A percentile compares a stretch with the other conserved stretches of the same genome.
phyloP scores from a whole-genome alignment of 2,797 vertebrate species.

The Tamandua tetradactyla region DNA sequence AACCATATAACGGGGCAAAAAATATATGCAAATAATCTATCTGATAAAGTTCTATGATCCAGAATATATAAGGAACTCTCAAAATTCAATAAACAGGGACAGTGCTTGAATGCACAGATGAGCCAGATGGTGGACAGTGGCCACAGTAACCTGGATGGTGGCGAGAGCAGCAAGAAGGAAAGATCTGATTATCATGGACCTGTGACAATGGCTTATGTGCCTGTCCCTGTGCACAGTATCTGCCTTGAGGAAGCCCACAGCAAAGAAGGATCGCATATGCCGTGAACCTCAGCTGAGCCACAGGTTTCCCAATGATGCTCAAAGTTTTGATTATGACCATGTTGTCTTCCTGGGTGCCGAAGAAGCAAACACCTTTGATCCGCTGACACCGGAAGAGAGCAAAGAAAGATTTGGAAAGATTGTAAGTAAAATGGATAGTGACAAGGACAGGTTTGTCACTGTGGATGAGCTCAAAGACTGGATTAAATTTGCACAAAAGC shows the following conservation, averaged over 20 bases:
- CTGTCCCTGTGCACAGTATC: slow-evolving; percentile 90
- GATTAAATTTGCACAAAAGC: slow-evolving; percentile 98
- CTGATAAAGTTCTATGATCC: no score
- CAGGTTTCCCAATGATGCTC: slow-evolving; percentile 91
- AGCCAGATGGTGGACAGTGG: no score
- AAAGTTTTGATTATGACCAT: slow-evolving; percentile 98
- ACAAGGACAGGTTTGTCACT: slow-evolving; percentile 95
- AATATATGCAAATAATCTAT: no score
- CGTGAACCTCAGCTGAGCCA: slow-evolving; percentile 94
- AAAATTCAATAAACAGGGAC: no score
- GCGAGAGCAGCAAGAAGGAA: slow-evolving; percentile 63
- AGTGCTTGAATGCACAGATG: no score
- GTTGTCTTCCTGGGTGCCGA: slow-evolving; percentile 97
- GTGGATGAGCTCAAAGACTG: slow-evolving; percentile 95
- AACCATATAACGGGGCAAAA: no score
- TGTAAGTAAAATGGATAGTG: slow-evolving; percentile 95
- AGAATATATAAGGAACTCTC: no score
- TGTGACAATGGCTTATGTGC: slow-evolving; percentile 89
- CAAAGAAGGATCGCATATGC: slow-evolving; percentile 95
- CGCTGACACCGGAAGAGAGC: slow-evolving; percentile 98
- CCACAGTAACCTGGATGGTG: no score
- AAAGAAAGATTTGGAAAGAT: slow-evolving; percentile 96
- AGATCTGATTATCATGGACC: slow-evolving; percentile 85
- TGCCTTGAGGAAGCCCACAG: slow-evolving; percentile 93
- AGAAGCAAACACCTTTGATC: slow-evolving; percentile 97